Conservation (phyloP, 2,113 vertebrate species). For the Eleginops maclovinus region DNA sequence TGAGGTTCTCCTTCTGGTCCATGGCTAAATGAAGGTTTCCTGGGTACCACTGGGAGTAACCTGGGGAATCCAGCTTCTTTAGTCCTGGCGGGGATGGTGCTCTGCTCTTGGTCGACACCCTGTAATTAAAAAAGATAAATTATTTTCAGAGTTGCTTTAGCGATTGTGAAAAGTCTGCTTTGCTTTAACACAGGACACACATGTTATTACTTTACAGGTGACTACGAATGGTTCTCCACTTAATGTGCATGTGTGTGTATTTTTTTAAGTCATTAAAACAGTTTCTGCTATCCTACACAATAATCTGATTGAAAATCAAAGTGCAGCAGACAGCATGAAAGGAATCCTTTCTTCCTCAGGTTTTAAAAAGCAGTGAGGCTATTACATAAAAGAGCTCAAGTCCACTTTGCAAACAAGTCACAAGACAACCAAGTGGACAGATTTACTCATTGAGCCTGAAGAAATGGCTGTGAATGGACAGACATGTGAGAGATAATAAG, state of each 20-base stretch:
- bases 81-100: conserved; percentile 90
- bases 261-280: conserved; percentile 14
- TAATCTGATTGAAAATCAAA: conserved; percentile 58
- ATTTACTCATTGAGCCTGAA: conserved; percentile 69
- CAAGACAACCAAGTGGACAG: conserved; percentile 76
- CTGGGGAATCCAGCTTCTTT: conserved; percentile 76
- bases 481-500: conserved; percentile 51
- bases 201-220: background rate
- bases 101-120: conserved; percentile 92
- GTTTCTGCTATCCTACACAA: conserved; percentile 51
- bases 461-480: conserved; percentile 41
- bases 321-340: conserved; percentile 63
- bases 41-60: conserved; percentile 79
- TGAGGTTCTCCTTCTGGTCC: conserved; percentile 91
- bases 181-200: conserved; percentile 1
- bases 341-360: conserved; percentile 65
- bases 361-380: conserved; percentile 45
- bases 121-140: conserved; percentile 69
- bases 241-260: background rate
- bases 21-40: conserved; percentile 81
- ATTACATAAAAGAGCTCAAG: conserved; percentile 62
- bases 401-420: conserved; percentile 79
- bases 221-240: background rate
- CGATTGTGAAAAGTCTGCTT: background rate
- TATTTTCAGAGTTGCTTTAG: conserved; percentile 19